These are phyloP conservation scores for Metaphire vulgaris DNA, from an alignment of 1,140 invertebrate species.

Conservation along the genomic window DNA sequence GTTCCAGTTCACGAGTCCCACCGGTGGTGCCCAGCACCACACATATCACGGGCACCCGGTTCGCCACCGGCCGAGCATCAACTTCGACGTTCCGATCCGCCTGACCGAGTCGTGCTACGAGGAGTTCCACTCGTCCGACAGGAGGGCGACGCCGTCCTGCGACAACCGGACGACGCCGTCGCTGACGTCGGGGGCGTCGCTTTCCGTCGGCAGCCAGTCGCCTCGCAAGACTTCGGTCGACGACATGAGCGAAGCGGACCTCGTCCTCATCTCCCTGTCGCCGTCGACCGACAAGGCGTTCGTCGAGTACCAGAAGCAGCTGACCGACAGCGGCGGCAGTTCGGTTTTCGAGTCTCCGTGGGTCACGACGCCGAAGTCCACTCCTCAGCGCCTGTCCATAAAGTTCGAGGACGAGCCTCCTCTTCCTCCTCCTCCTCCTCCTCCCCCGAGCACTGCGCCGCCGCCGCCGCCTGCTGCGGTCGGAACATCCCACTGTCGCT, in stretches of 20 bases:
- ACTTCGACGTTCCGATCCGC: slow-evolving; percentile 59
- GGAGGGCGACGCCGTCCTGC: slow-evolving; percentile 27
- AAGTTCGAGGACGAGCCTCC: slow-evolving; percentile 48
- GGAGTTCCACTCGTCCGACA: slow-evolving; percentile 43
- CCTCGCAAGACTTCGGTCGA: slow-evolving; percentile 6
- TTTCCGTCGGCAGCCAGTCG: slow-evolving; percentile 57
- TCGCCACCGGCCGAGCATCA: slow-evolving; percentile 60
- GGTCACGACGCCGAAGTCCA: slow-evolving; percentile 40
- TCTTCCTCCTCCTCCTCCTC: slow-evolving; percentile 22
- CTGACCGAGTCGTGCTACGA: slow-evolving; percentile 72
- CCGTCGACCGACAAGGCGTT: slow-evolving; percentile 28
- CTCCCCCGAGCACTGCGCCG: slow-evolving; percentile 23
- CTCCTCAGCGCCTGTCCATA: slow-evolving; percentile 44
- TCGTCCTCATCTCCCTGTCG: slow-evolving; percentile 30
- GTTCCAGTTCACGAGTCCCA: slow-evolving; percentile 44
- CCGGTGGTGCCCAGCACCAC: slow-evolving; percentile 67
- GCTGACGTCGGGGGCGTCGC: slow-evolving; percentile 61
- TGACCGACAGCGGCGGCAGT: slow-evolving; percentile 32
- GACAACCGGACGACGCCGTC: slow-evolving; percentile 36
- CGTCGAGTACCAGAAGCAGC: slow-evolving; percentile 36
- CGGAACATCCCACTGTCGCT: not conserved
- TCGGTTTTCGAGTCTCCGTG: slow-evolving; percentile 39
- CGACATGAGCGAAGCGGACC: slow-evolving; percentile 16
- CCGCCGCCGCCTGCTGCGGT: slow-evolving; percentile 13
- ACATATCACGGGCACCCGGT: slow-evolving; percentile 78